These are phyloP conservation scores for Laticauda laticaudata DNA, from an alignment of 2,113 vertebrate genomes.

Conservation along the genomic window DNA sequence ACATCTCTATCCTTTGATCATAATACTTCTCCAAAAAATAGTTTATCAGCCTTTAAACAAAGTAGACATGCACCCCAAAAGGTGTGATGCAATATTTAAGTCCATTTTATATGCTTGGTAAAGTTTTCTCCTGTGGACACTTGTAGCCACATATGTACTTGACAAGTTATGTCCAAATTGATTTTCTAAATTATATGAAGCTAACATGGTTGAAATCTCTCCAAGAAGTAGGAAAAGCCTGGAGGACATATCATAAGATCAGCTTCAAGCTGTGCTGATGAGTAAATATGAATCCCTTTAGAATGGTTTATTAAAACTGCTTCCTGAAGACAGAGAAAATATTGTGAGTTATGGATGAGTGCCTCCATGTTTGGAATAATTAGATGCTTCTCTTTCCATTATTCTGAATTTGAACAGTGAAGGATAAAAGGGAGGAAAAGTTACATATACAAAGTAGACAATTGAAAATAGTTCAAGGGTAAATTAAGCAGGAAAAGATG, in stretches of 20 bases:
- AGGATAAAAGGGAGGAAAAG: constrained; percentile 4
- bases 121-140: constrained; percentile 52
- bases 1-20: constrained; percentile 20
- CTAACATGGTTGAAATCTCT: constrained; percentile 44
- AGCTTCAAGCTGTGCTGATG: constrained; percentile 36
- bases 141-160: constrained; percentile 41
- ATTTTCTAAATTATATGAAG: constrained; percentile 57
- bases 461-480: not conserved
- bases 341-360: constrained; percentile 58
- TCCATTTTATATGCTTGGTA: constrained; percentile 54
- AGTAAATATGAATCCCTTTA: constrained; percentile 65
- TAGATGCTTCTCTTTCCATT: constrained; percentile 54
- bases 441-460: not conserved
- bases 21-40: constrained; percentile 43
- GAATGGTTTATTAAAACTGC: constrained; percentile 60
- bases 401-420: constrained; percentile 19
- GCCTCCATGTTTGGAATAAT: constrained; percentile 45
- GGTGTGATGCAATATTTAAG: constrained; percentile 66
- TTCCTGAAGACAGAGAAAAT: constrained; percentile 57
- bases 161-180: constrained; percentile 42
- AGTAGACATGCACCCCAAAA: constrained; percentile 61
- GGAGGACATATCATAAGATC: constrained; percentile 48
- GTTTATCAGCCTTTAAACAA: constrained; percentile 57
- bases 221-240: constrained; percentile 39
- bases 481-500: not conserved